Base-by-base conservation (phyloP, 2,797 vertebrate genomes). In the Pangasius macronema region DNA sequence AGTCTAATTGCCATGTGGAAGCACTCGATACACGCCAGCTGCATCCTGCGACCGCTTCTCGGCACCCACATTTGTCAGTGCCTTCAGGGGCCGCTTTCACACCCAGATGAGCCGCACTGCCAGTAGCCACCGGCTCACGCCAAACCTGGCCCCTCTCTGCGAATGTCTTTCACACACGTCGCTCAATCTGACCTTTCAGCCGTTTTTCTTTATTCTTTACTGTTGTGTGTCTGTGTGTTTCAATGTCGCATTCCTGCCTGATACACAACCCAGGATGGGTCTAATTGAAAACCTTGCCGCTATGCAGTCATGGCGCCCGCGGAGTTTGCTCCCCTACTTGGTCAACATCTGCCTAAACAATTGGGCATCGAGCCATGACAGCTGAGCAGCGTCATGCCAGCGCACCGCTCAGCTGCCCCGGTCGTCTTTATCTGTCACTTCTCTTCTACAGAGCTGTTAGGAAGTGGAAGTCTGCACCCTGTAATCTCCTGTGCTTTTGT, bases 341-440 rank as follows among this genome's bases (percentile, higher is more conserved):
- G 42, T 93, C 90, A 94, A 95, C 95, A 96, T 95, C 96, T 96
- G 95, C 93, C 94, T 92, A 91, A 93, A 95, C 95, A 95, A 95
- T 94, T 87, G 90, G 82, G 61, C 67, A 89, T 93, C 93, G 93
- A 94, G 91, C 91, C 10, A 65, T 87, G 93, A 94, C 94, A 95
- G 93, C 90, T 90, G 53, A 91, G 93, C 89, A 86, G 90, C 91
- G 93, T 94, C 93, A 93, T 90, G 90, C 89, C 89, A 91, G 90
- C 87, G 33, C 65, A 49, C 75, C 93, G 92, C 91, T 94, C 94
- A 94, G 94, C 94, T 94, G 93, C 92, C 92, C 92, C 94, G 93
- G 81, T 76, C 90, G 91, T 92, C 90, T 91, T 90, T 79, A 88
- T 89, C 89, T 82, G 85, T 86, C 72, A 79, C 87, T 90, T 89